Evolutionary conservation across 1,140 invertebrate species (phyloP), one percentile per base, ranked within the genome.

Genomic region (Brachionus manjavacas): DNA sequence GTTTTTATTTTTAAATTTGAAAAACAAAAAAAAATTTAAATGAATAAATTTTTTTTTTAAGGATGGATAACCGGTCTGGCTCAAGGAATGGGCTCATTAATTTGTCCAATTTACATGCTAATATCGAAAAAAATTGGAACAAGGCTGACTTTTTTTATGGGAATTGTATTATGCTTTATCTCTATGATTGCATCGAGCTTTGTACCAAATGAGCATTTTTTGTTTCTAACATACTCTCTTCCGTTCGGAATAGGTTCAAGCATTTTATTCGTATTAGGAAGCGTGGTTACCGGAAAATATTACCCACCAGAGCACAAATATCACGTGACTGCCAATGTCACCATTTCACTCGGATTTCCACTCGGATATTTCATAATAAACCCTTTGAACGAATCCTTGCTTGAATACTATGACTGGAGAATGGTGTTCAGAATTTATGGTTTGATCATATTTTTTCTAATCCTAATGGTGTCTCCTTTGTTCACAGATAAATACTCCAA

Each of bases 171-270:
- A n/a, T 83, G 60, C 14, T 35, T 55, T 72, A 3, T 83, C 3
- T 83, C 81, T 4, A 16, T 83, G 31, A 9, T 70, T 8, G 4
- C 35, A 2, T 83, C 81, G 23, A 68, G 60, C 20, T 70, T 83
- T 70, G 60, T 83, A 31, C 81, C 60, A 7, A 83, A 55, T 83
- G 46, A 49, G n/a, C 81, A 83, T 68, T 72, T n/a, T 49, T 83
- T 83, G 35, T 83, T 83, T 20, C 4, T 83, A 16, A 83, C 81
- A 8, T 83, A 83, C 23, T 68, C 81, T 23, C 23, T 83, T 28
- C 81, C 81, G 12, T 83, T 31, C 12, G 81, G 81, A 20, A 68
- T 83, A 20, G 81, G 60, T 16, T 68, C 60, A 4, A 68, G 60
- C 25, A 20, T 68, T 23, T 28, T 70, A 35, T 70, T 83, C 11